Conservation (phyloP, 2,113 vertebrate species). For the Phyllopteryx taeniolatus region DNA sequence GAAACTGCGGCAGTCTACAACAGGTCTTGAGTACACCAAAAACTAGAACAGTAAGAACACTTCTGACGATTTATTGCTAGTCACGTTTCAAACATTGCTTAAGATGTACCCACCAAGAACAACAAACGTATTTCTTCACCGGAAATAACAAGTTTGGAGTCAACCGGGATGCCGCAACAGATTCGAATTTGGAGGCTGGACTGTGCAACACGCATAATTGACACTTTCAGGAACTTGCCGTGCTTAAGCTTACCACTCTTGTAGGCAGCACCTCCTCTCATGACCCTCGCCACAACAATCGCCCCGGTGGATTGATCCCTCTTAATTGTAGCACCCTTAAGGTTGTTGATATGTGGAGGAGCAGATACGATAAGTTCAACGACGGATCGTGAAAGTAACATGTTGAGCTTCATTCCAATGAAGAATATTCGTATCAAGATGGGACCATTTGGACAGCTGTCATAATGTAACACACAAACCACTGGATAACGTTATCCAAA, state of each 20-base stretch:
- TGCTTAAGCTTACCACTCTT: constrained; percentile 78
- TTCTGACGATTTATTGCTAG: neutral
- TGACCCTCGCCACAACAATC: constrained; percentile 86
- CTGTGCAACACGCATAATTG: neutral
- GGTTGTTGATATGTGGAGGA: constrained; percentile 5
- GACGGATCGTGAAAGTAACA: constrained; percentile 13
- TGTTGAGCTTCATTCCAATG: constrained; percentile 20
- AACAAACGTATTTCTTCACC: too few relatives aligned
- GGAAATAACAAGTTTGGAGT: neutral
- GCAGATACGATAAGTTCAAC: constrained; percentile 20
- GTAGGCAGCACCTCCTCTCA: constrained; percentile 89
- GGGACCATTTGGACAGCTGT: constrained; percentile 27
- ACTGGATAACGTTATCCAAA: constrained; percentile 57
- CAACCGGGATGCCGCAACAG: neutral
- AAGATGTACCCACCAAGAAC: neutral
- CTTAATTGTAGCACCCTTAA: constrained; percentile 89
- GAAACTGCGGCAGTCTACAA: neutral
- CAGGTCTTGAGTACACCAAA: neutral
- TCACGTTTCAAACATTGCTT: neutral
- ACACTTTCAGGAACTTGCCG: neutral
- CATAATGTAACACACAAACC: constrained; percentile 47
- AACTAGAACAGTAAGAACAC: neutral
- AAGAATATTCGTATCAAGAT: constrained; percentile 36
- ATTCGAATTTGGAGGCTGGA: neutral
- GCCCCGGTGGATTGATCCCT: constrained; percentile 81